phyloP scores from a whole-genome alignment of 2,797 vertebrate species.

The Peromyscus aztecus region DNA sequence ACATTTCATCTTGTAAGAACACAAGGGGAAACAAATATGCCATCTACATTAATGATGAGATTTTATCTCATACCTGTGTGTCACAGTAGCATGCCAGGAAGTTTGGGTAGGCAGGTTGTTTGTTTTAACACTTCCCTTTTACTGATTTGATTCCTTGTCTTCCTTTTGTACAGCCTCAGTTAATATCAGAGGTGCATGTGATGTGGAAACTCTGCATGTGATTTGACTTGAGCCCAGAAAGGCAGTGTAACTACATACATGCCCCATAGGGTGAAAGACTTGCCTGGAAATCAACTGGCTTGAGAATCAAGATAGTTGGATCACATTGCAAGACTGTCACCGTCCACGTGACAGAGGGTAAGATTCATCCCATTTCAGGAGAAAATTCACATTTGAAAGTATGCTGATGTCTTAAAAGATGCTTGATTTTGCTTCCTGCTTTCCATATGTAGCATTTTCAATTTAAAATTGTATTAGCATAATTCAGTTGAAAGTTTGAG shows the following conservation, averaged over 20 bases:
- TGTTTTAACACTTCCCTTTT: conserved; percentile 15
- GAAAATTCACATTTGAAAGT: conserved; percentile 37
- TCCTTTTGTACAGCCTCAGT: conserved; percentile 29
- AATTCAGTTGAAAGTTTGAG: conserved; percentile 26
- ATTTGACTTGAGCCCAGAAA: not conserved
- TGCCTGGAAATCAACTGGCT: not conserved
- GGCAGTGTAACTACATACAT: not conserved
- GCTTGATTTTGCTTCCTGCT: conserved; percentile 55
- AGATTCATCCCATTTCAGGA: conserved; percentile 8
- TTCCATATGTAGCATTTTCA: conserved; percentile 5
- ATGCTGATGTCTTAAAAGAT: not conserved
- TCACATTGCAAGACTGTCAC: not conserved
- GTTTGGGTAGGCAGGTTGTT: conserved; percentile 27
- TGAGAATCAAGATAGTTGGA: conserved; percentile 8
- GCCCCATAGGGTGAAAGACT: not conserved
- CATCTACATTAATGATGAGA: conserved; percentile 18
- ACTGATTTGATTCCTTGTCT: conserved; percentile 48
- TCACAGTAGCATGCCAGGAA: not conserved
- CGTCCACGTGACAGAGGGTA: not conserved
- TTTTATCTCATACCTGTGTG: conserved; percentile 52
- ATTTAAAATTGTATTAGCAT: conserved; percentile 66
- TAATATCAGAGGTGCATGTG: not conserved
- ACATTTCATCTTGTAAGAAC: conserved; percentile 10
- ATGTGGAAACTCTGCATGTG: not conserved
- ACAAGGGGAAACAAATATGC: conserved; percentile 8